phyloP scores from a whole-genome alignment of 2,888 invertebrate species.

The Drosophila rellima region DNA sequence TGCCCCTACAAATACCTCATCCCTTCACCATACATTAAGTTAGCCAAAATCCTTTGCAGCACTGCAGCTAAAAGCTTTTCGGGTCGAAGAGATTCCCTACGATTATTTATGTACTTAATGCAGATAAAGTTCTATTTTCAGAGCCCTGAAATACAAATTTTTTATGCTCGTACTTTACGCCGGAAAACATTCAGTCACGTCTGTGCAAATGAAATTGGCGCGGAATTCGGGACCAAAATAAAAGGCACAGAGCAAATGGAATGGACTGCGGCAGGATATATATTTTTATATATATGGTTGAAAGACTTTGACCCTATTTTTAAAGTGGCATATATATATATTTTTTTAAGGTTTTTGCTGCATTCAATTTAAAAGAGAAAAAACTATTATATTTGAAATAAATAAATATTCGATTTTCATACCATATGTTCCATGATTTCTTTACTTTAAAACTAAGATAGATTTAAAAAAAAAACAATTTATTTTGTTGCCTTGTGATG shows the following conservation, averaged over 20 bases:
- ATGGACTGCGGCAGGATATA: constrained; percentile 21
- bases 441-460: not conserved
- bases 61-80: constrained; percentile 61
- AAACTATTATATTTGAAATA: no score
- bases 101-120: constrained; percentile 68
- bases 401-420: no score
- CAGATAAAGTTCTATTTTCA: constrained; percentile 62
- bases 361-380: not conserved
- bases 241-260: constrained; percentile 29
- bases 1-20: not conserved
- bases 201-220: constrained; percentile 58
- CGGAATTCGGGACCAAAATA: constrained; percentile 54
- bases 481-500: no score
- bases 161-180: constrained; percentile 42
- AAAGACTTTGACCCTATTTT: constrained; percentile 27
- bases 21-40: not conserved
- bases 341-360: not conserved
- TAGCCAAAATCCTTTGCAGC: constrained; percentile 11
- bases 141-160: constrained; percentile 55
- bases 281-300: constrained; percentile 27
- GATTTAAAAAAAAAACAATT: no score
- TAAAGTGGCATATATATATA: not conserved
- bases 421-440: not conserved
- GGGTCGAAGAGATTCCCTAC: constrained; percentile 18
- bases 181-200: constrained; percentile 57